Conservation (phyloP, 2,113 vertebrate species). For the Gymnobelideus leadbeateri region DNA sequence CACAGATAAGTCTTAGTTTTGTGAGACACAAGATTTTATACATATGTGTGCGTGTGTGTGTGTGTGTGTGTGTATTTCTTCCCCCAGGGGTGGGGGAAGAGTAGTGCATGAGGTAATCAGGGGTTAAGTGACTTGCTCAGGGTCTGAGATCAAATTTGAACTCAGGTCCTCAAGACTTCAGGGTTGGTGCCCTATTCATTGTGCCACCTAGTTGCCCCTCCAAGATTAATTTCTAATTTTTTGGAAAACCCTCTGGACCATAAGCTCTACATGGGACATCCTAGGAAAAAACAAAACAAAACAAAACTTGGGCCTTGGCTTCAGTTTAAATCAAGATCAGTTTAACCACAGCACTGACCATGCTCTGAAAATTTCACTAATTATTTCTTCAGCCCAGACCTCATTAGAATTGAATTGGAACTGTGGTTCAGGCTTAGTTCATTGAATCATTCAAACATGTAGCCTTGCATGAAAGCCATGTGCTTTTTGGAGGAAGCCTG, state of each 20-base stretch:
- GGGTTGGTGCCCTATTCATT: too few relatives aligned
- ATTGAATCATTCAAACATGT: neutral
- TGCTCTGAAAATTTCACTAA: constrained; percentile 26
- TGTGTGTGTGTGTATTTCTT: too few relatives aligned
- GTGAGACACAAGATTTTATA: neutral
- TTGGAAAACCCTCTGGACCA: neutral
- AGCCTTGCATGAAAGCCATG: neutral
- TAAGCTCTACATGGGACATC: neutral
- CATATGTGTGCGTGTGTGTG: too few relatives aligned
- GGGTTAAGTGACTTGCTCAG: too few relatives aligned
- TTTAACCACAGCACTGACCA: neutral
- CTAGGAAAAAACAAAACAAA: neutral
- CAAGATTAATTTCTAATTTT: constrained; percentile 4
- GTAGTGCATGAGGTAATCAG: too few relatives aligned
- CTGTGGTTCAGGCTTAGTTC: neutral
- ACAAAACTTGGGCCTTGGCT: constrained; percentile 40
- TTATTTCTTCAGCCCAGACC: constrained; percentile 2
- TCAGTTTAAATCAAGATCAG: constrained; percentile 34
- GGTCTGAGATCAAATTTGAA: too few relatives aligned
- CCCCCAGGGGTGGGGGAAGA: too few relatives aligned
- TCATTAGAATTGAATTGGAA: constrained; percentile 40
- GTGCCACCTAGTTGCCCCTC: too few relatives aligned
- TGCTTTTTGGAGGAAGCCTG: constrained; percentile 31
- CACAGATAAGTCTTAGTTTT: neutral
- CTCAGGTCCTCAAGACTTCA: too few relatives aligned